Conservation (phyloP, 2,797 vertebrate genomes). For the Rhinoraja longicauda region DNA sequence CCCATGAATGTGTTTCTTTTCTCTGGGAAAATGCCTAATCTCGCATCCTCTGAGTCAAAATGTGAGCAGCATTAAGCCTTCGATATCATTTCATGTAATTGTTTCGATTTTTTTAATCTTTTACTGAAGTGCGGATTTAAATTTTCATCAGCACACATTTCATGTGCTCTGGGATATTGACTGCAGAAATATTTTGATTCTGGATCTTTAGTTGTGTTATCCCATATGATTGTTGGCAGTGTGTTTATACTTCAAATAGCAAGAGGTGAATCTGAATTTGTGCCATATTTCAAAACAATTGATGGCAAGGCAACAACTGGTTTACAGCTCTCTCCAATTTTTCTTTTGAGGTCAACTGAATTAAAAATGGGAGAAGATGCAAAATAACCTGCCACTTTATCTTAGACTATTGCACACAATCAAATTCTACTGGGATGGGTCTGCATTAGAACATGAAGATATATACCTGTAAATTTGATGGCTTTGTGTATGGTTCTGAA, state of each 20-base stretch:
- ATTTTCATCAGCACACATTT: background rate
- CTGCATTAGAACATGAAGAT: background rate
- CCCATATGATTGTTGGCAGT: background rate
- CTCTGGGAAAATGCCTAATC: constrained; percentile 22
- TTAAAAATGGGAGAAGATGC: background rate
- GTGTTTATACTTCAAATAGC: constrained; percentile 9
- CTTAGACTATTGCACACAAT: background rate
- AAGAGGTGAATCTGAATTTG: background rate
- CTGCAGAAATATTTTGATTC: background rate
- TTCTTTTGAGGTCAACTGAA: background rate
- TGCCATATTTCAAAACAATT: background rate
- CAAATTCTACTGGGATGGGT: no score
- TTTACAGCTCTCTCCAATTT: background rate
- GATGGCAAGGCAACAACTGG: background rate
- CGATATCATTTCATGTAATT: background rate
- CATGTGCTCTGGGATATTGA: background rate
- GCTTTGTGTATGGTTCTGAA: background rate
- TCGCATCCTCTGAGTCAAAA: constrained; percentile 8
- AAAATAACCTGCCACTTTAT: background rate
- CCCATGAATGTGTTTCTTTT: constrained; percentile 19
- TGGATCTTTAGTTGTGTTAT: background rate
- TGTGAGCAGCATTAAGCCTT: background rate
- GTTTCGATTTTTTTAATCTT: background rate
- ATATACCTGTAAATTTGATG: background rate
- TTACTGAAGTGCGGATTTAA: background rate